Evolutionary conservation across 2,113 vertebrate species (phyloP).

Genomic region (Trichomycterus rosablanca): DNA sequence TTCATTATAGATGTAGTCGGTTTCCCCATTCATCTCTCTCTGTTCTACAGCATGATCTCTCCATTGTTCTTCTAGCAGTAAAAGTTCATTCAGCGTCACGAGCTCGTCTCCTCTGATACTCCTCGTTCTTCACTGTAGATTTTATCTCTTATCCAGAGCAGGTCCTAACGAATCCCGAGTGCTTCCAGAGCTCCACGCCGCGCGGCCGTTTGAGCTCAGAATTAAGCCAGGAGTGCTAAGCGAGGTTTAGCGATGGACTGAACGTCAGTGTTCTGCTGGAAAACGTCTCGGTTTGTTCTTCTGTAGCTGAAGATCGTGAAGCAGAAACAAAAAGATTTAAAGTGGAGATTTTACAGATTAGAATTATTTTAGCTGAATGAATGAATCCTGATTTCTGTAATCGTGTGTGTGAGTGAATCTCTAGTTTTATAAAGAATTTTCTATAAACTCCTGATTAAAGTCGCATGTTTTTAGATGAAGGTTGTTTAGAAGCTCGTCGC

Average conservation of each 20-base stretch:
- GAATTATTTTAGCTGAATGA: not conserved
- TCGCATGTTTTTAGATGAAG: not conserved
- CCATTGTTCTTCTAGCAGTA: not conserved
- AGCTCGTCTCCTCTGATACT: too few relatives aligned
- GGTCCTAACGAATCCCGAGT: not conserved
- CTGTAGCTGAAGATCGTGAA: too few relatives aligned
- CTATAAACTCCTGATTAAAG: not conserved
- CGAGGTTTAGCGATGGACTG: not conserved
- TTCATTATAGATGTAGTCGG: too few relatives aligned
- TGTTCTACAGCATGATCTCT: not conserved
- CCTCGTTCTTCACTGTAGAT: too few relatives aligned
- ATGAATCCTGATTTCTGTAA: not conserved
- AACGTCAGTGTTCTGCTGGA: not conserved
- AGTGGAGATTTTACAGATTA: not conserved
- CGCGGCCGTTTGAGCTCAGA: not conserved
- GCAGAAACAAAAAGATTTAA: too few relatives aligned
- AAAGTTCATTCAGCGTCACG: too few relatives aligned
- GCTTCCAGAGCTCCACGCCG: slow-evolving; percentile 1
- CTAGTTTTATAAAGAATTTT: slow-evolving; percentile 20
- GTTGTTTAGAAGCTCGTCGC: not conserved
- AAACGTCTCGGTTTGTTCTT: not conserved
- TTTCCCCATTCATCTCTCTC: not conserved
- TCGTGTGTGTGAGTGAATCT: not conserved
- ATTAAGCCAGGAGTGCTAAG: not conserved
- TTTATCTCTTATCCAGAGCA: not conserved